Evolutionary conservation across 2,888 invertebrate genomes (phyloP), one percentile per base, ranked within the genome.

Genomic region (Thera obeliscata): DNA sequence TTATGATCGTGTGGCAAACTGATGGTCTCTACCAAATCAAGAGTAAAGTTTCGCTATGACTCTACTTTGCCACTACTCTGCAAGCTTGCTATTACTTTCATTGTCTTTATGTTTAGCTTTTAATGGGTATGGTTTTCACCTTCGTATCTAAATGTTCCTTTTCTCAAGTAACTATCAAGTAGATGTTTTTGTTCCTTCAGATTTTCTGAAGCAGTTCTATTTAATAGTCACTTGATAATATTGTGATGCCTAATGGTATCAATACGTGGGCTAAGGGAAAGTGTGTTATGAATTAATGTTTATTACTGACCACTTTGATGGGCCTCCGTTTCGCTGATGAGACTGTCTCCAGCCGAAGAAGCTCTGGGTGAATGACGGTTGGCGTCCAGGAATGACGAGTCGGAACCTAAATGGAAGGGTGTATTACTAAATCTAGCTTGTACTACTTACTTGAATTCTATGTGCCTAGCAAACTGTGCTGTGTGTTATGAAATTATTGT

Each of bases 31-130:
- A 82, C 85, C 85, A 84, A 87, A 87, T 81, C 76, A 90, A 82
- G 92, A 92, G 92, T 93, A 93, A 93, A 85, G 93, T 93, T 93
- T 93, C 93, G 93, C 93, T 89, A 90, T 92, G 93, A 93, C 88
- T 91, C 91, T 90, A 92, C 90, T 89, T 91, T 91, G 92, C 93
- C 92, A 93, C 91, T 91, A 91, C 89, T 80, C 79, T 83, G 87
- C 84, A 88, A 90, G 89, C 87, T 87, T 86, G 82, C 82, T 81
- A 78, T 80, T 80, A 80, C 74, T 75, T 73, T 74, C 11, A 67
- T 74, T 65, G 67, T 64, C 66, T 74, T 72, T 70, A 57, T 67
- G 68, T 64, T 78, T 71, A 64, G 62, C 63, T 66, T 54, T 57
- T 48, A n/a, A 56, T 66, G 66, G 66, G 63, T 68, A 57, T 55